Conservation (phyloP, 1,140 invertebrate genomes). For the Helicoverpa zea region DNA sequence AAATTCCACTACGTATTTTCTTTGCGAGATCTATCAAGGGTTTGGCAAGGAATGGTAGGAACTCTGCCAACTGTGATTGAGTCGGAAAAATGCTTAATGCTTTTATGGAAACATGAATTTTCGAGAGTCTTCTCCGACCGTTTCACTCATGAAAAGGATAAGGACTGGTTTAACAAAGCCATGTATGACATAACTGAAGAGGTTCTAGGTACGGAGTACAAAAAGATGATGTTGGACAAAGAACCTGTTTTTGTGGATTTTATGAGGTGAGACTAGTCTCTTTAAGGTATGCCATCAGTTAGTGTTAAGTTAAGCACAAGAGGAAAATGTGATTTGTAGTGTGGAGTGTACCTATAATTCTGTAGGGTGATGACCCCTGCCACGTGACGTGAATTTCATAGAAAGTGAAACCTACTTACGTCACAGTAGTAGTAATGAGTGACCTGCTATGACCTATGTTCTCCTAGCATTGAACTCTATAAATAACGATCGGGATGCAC, state of each 20-base stretch:
- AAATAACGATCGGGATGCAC: slow-evolving; percentile 8
- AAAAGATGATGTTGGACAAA: slow-evolving; percentile 89
- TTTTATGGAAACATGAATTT: slow-evolving; percentile 98
- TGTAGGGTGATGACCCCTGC: background rate
- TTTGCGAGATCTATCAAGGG: slow-evolving; percentile 96
- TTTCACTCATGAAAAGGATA: slow-evolving; percentile 93
- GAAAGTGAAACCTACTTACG: slow-evolving; percentile 1
- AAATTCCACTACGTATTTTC: slow-evolving; percentile 99
- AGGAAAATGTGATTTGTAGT: too few species aligned
- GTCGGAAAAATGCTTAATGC: slow-evolving; percentile 92
- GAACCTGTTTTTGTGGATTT: slow-evolving; percentile 97
- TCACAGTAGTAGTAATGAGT: background rate
- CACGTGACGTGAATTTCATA: background rate
- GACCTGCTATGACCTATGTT: background rate
- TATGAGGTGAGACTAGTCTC: slow-evolving; percentile 89
- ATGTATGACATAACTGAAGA: slow-evolving; percentile 89
- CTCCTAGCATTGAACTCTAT: background rate
- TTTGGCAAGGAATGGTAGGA: slow-evolving; percentile 98
- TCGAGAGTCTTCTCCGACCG: slow-evolving; percentile 97
- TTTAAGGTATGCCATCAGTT: too few species aligned
- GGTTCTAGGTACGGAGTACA: slow-evolving; percentile 90
- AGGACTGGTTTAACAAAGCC: slow-evolving; percentile 93
- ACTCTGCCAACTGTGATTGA: slow-evolving; percentile 96
- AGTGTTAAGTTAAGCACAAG: too few species aligned
- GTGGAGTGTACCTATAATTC: too few species aligned